A percentile compares a stretch with the other conserved stretches of the same genome.
Evolutionary conservation across 2,797 vertebrate genomes (phyloP).

Genomic region (Odontamblyopus lacepedii): DNA sequence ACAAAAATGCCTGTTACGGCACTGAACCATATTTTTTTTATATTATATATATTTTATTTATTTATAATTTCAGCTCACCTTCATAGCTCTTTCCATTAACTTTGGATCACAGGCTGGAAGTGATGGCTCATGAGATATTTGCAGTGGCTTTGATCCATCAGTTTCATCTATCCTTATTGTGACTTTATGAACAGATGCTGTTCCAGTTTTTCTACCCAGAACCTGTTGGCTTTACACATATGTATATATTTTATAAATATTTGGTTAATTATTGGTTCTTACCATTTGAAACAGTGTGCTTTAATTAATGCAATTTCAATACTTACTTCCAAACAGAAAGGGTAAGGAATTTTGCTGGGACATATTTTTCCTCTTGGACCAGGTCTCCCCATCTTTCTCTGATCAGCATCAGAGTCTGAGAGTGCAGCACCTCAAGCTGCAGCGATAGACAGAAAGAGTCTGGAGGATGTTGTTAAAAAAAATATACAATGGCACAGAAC

Average conservation of each 20-base stretch:
- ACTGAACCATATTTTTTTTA: too few relatives aligned
- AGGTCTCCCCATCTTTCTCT: slow-evolving; percentile 98
- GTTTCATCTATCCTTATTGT: slow-evolving; percentile 95
- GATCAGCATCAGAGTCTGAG: slow-evolving; percentile 95
- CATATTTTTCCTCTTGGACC: slow-evolving; percentile 95
- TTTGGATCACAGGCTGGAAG: slow-evolving; percentile 94
- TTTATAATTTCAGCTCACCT: slow-evolving; percentile 70
- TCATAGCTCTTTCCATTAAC: slow-evolving; percentile 97
- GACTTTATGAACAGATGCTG: slow-evolving; percentile 94
- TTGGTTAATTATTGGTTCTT: neutral
- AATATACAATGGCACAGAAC: slow-evolving; percentile 29
- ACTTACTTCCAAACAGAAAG: slow-evolving; percentile 98
- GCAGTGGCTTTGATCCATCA: slow-evolving; percentile 96
- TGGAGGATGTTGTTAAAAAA: slow-evolving; percentile 82
- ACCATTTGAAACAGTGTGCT: neutral
- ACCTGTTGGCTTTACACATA: slow-evolving; percentile 87
- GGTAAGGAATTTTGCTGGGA: slow-evolving; percentile 93
- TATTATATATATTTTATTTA: neutral
- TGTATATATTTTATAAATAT: neutral
- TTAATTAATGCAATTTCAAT: neutral
- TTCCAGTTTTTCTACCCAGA: slow-evolving; percentile 94
- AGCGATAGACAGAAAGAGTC: slow-evolving; percentile 98
- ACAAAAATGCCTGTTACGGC: too few relatives aligned
- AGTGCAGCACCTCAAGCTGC: slow-evolving; percentile 97
- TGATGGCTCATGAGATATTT: slow-evolving; percentile 97